Evolutionary conservation across 2,888 invertebrate species (phyloP), one percentile per base, ranked within the genome.

Genomic region (Sialis lutaria): DNA sequence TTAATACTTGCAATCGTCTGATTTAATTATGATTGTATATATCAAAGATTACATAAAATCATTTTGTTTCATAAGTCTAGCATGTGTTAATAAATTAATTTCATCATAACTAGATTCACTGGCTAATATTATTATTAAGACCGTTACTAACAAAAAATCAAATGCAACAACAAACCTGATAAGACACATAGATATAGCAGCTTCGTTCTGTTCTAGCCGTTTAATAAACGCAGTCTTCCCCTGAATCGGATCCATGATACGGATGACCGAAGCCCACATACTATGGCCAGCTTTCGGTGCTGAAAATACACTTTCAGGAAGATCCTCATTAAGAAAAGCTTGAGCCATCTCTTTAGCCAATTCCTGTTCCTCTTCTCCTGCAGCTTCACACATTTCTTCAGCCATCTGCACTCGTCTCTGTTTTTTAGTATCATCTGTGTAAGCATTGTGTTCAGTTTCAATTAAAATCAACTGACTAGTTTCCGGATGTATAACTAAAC

Each of bases 381-480:
- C 96, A 0, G 96, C 92, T 64, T 95, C 93, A 50, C 92, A 80
- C 90, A 97, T 93, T 68, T 97, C 93, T 61, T 95, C 91, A 0
- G 96, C 96, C 90, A 98, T 95, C 70, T 97, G 96, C 47, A 90
- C 75, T 56, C 92, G 78, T 50, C 75, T 75, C 56, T 89, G 87
- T 57, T 82, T 84, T 62, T 98, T 98, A 41, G 93, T 93, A 54
- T 92, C 89, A 56, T 96, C 95, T 0, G 97, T 97, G 62, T 96
- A 98, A 0, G 97, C 86, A 63, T 96, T 97, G 63, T 99, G 96
- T 65, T 99, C 98, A 8, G 96, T 93, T 67, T 98, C 97, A 40
- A 96, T 79, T 47, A 95, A 74, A 44, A 97, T 76, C 47, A 98
- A 74, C 59, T 92, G 85, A 33, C 85, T 87, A 12, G 87, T 86